Percentiles rank a stretch among this genome's conserved stretches.
Conservation (phyloP, 2,113 vertebrate species). For the Podarcis muralis region DNA sequence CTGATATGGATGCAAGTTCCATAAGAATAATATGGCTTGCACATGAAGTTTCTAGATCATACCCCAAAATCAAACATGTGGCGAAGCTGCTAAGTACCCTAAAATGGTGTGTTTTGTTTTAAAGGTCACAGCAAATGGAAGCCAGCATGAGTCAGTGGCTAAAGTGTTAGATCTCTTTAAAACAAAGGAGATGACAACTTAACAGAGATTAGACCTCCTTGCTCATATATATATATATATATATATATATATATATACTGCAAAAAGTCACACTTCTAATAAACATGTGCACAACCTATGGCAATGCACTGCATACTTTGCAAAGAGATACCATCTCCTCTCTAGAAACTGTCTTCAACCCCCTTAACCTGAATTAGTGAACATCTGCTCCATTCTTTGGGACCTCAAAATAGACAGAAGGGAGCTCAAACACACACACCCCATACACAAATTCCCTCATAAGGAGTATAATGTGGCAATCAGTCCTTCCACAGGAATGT, state of each 20-base stretch:
- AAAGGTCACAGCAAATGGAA: background rate
- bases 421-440: background rate
- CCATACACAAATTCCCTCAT: background rate
- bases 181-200: background rate
- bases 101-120: background rate
- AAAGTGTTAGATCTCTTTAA: background rate
- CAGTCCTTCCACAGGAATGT: background rate
- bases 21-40: background rate
- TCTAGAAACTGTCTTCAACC: background rate
- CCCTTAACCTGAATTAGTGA: background rate
- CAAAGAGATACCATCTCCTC: background rate
- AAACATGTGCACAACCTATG: background rate
- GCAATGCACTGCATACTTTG: background rate
- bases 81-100: background rate
- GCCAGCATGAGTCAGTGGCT: background rate
- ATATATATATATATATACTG: background rate
- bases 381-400: background rate
- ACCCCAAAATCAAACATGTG: background rate
- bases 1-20: background rate
- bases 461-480: background rate
- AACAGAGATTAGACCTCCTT: background rate
- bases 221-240: background rate
- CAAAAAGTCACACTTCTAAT: too few relatives aligned
- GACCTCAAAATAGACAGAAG: background rate
- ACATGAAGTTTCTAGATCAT: background rate